phyloP scores from a whole-genome alignment of 2,797 vertebrate species.

The Acropternis orthonyx region DNA sequence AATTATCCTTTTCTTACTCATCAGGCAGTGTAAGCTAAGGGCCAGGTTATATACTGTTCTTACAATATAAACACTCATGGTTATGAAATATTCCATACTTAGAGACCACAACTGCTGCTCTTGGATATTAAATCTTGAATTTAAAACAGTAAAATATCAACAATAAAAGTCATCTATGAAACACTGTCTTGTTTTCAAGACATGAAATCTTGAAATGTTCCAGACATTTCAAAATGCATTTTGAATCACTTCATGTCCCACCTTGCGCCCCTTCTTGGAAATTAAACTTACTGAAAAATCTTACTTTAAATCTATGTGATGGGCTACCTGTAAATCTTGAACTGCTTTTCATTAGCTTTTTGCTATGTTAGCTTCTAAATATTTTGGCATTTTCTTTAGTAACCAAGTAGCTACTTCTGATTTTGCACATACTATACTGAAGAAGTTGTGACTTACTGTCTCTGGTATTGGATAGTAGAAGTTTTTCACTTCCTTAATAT shows the following conservation, averaged over 20 bases:
- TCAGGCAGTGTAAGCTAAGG: slow-evolving; percentile 26
- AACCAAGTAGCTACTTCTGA: slow-evolving; percentile 62
- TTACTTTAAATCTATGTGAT: slow-evolving; percentile 25
- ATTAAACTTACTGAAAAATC: slow-evolving; percentile 46
- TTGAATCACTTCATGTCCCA: not conserved
- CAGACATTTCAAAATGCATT: slow-evolving; percentile 33
- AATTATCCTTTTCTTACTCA: not conserved
- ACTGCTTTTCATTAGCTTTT: slow-evolving; percentile 64
- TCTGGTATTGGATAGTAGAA: not conserved
- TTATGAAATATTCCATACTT: slow-evolving; percentile 3
- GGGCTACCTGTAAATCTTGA: slow-evolving; percentile 31
- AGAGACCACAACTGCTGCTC: not conserved
- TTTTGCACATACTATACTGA: slow-evolving; percentile 32
- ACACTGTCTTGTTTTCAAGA: not conserved
- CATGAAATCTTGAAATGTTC: not conserved
- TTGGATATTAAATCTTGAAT: not conserved
- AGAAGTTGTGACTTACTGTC: slow-evolving; percentile 33
- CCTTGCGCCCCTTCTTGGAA: slow-evolving; percentile 18
- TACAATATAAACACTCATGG: not conserved
- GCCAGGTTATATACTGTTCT: not conserved
- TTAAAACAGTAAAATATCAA: slow-evolving; percentile 1
- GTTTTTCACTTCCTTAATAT: not conserved
- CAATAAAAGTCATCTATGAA: not conserved
- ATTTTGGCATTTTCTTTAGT: slow-evolving; percentile 44
- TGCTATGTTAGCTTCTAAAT: slow-evolving; percentile 55